Evolutionary conservation across 2,113 vertebrate genomes (phyloP).

Genomic region (Megalops atlanticus): DNA sequence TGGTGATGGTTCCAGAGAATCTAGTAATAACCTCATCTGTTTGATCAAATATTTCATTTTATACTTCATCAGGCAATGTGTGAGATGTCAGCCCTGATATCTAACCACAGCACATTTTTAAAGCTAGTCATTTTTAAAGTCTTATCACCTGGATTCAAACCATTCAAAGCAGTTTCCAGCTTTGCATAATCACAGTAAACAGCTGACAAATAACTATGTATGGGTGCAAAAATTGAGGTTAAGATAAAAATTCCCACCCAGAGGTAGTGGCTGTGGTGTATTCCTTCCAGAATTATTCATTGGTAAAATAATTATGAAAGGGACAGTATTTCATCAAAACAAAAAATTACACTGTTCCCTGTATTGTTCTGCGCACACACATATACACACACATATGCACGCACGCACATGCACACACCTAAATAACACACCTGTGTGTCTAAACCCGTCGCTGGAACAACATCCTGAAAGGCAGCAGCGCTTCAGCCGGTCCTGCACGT

Average conservation of each 20-base stretch:
- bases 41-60: neutral
- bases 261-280: neutral
- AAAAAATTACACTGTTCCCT: neutral
- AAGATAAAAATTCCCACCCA: neutral
- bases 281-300: neutral
- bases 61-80: neutral
- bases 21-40: too few relatives aligned
- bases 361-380: neutral
- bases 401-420: neutral
- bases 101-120: neutral
- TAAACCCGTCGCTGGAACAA: neutral
- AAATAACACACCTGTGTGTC: neutral
- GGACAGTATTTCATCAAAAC: neutral
- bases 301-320: neutral
- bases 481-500: neutral
- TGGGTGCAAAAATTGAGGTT: neutral
- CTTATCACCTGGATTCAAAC: neutral
- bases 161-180: neutral
- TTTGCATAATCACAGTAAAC: neutral
- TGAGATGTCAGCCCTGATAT: neutral
- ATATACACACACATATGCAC: neutral
- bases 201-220: neutral
- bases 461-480: neutral
- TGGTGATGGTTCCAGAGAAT: too few relatives aligned
- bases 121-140: neutral